Conservation (phyloP, 2,797 vertebrate species). For the Fratercula arctica region DNA sequence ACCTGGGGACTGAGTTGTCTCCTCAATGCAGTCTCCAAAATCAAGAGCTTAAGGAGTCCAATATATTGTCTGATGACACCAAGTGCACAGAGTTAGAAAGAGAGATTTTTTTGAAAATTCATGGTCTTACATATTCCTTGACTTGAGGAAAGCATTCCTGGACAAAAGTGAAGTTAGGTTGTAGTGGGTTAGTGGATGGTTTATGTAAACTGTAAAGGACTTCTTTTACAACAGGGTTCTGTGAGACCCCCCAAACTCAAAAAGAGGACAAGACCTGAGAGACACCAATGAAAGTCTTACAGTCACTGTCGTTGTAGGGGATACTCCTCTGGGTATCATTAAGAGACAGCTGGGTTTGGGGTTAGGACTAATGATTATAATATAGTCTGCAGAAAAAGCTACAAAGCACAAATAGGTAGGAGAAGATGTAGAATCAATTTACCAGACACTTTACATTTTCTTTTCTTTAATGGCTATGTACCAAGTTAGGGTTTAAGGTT, state of each 20-base stretch:
- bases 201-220: neutral
- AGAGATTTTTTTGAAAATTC: neutral
- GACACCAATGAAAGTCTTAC: too few relatives aligned
- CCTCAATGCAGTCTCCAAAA: neutral
- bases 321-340: too few relatives aligned
- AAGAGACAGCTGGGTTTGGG: too few relatives aligned
- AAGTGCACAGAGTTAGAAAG: neutral
- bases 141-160: neutral
- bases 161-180: neutral
- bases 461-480: too few relatives aligned
- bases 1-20: neutral
- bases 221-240: neutral
- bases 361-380: too few relatives aligned
- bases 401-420: too few relatives aligned
- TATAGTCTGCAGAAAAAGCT: too few relatives aligned
- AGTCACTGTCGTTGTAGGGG: too few relatives aligned
- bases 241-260: neutral
- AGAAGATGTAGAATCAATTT: too few relatives aligned
- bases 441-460: too few relatives aligned
- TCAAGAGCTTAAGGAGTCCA: neutral
- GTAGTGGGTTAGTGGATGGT: neutral
- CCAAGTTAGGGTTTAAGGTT: too few relatives aligned
- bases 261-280: neutral
- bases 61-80: neutral
- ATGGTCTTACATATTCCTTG: neutral